Conservation (phyloP, 64 coral and sea anemone species). For the Orbicella faveolata region DNA sequence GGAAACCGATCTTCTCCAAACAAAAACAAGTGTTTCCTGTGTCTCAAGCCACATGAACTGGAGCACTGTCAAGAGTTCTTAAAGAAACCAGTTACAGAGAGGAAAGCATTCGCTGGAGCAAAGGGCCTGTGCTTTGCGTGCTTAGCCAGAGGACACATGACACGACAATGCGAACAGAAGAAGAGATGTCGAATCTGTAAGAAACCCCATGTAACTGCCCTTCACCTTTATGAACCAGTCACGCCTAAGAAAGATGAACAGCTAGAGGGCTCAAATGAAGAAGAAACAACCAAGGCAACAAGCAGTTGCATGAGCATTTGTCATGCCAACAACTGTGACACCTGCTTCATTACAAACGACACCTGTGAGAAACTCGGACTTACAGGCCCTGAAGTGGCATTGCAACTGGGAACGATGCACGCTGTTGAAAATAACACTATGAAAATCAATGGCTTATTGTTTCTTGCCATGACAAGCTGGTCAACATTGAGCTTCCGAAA, state of each 20-base stretch:
- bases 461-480: too few relatives aligned
- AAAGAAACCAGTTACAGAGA: constrained; percentile 6
- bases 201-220: constrained; percentile 42
- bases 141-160: constrained; percentile 5
- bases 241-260: background rate
- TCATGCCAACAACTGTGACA: too few relatives aligned
- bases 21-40: background rate
- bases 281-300: background rate
- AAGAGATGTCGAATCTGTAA: constrained; percentile 43
- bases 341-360: too few relatives aligned
- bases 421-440: too few relatives aligned
- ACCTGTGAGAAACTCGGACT: too few relatives aligned
- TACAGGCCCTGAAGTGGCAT: too few relatives aligned
- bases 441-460: too few relatives aligned
- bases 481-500: too few relatives aligned
- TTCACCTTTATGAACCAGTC: background rate
- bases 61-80: constrained; percentile 40
- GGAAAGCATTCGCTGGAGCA: background rate
- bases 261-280: background rate
- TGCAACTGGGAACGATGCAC: too few relatives aligned
- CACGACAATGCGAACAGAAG: constrained; percentile 34
- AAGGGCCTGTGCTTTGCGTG: constrained; percentile 3
- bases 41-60: constrained; percentile 8
- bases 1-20: background rate
- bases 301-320: constrained; percentile 20